These are phyloP conservation scores for Gymnothorax reevesii DNA, from an alignment of 2,797 vertebrate species.

Conservation along the genomic window DNA sequence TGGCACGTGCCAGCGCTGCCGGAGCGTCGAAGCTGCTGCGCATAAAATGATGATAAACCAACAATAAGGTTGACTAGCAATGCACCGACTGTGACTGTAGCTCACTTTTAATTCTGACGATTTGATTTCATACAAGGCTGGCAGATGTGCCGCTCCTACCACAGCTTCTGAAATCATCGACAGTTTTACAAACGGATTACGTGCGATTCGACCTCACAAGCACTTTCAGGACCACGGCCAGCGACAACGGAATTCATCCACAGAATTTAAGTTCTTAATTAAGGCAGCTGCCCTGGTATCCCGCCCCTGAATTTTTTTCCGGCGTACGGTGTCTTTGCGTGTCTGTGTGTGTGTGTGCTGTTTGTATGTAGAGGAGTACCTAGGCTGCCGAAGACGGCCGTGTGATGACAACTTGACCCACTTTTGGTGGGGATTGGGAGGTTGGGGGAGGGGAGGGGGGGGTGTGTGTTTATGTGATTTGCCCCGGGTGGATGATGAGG, in stretches of 20 bases:
- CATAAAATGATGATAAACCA: not conserved
- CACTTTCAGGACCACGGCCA: not conserved
- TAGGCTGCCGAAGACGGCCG: not conserved
- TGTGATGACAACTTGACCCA: conserved; percentile 4
- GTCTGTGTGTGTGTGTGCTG: not conserved
- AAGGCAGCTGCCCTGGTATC: not conserved
- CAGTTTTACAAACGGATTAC: not conserved
- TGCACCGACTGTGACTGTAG: not conserved
- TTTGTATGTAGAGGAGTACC: not conserved
- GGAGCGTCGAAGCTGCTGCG: not conserved
- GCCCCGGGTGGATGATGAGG: not conserved
- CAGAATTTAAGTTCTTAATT: not conserved
- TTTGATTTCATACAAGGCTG: not conserved
- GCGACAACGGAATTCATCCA: not conserved
- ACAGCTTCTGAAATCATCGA: not conserved
- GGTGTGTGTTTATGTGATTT: not conserved
- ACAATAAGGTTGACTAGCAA: not conserved
- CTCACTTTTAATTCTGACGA: not conserved
- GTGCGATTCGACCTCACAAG: not conserved
- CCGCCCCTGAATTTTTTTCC: not conserved
- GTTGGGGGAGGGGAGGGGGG: too few species aligned
- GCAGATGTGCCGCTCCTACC: not conserved
- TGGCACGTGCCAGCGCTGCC: not conserved
- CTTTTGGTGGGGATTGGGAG: not conserved
- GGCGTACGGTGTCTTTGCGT: not conserved